Evolutionary conservation across 2,113 vertebrate genomes (phyloP), one percentile per base, ranked within the genome.

Genomic region (Ptyas mucosa): DNA sequence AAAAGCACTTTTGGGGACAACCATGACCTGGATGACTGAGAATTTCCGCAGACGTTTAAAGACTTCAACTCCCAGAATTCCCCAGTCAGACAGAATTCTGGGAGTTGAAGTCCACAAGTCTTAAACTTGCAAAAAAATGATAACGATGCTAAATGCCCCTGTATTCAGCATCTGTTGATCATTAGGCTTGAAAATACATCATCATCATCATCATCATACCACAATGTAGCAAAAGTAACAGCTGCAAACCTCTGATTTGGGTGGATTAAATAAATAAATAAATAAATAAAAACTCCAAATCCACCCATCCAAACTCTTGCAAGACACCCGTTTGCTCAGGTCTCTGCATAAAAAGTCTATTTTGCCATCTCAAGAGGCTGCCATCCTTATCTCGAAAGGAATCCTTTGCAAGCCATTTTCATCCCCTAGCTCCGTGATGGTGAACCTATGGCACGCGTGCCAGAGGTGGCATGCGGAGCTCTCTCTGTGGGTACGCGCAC

Each of bases 331-430:
- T 75, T 43, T 49, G 52, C 24, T n/a, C 14, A 93, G 94, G 91
- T 90, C 86, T 94, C 96, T 96, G 94, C 95, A 95, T 69, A 96
- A 97, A 96, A 93, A 46, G 43, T 94, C 55, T 96, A 92, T 91
- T 97, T 94, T 95, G 96, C 95, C 96, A 96, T 97, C 96, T 96
- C 95, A 90, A 96, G 96, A 95, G 97, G 93, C 46, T 95, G 97
- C 95, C 97, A 96, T 96, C 97, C 96, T 96, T 97, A 98, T 96
- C 98, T 97, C 97, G 97, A 98, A 98, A 97, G 96, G 97, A 97
- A 98, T 97, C 97, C 97, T 96, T 98, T 97, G 97, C 96, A 97
- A 98, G 96, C 97, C 97, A 97, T 97, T 98, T 98, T 3, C 69
- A 98, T 98, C 97, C 98, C 95, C 95, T 46, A 46, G 43, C 43